These are phyloP conservation scores for Apis laboriosa DNA, from an alignment of 1,140 invertebrate genomes.

Conservation along the genomic window DNA sequence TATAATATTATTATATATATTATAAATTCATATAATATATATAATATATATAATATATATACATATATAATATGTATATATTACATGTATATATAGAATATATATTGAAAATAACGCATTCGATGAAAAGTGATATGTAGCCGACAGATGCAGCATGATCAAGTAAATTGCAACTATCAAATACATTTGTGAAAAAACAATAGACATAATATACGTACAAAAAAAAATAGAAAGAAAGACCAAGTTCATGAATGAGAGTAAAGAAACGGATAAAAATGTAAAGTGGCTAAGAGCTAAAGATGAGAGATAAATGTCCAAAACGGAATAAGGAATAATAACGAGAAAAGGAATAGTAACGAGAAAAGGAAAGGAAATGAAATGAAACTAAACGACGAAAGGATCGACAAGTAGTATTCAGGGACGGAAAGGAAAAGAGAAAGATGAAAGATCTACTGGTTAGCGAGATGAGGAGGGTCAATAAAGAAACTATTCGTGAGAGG, in stretches of 20 bases:
- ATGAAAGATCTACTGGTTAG: not conserved
- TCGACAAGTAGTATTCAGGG: not conserved
- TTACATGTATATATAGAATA: no score
- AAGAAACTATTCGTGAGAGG: constrained; percentile 7
- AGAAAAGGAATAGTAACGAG: not conserved
- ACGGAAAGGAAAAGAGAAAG: constrained; percentile 15
- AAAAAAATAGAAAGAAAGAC: constrained; percentile 7
- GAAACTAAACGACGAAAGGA: constrained; percentile 6
- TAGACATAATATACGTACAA: not conserved
- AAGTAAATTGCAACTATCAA: not conserved
- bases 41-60: no score
- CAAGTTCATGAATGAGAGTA: not conserved
- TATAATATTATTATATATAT: no score
- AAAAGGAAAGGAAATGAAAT: not conserved
- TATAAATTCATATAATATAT: no score
- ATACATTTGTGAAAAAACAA: not conserved
- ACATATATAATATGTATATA: no score
- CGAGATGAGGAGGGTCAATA: constrained; percentile 3
- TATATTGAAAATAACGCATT: not conserved
- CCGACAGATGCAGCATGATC: constrained; percentile 36
- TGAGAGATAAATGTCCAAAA: constrained; percentile 9
- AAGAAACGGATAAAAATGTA: not conserved
- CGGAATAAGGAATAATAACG: not conserved
- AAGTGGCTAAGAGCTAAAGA: constrained; percentile 30
- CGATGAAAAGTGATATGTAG: constrained; percentile 13